Percentiles rank a stretch among this genome's conserved stretches.
Evolutionary conservation across 1,140 invertebrate species (phyloP).

Genomic region (Drosophila simulans): DNA sequence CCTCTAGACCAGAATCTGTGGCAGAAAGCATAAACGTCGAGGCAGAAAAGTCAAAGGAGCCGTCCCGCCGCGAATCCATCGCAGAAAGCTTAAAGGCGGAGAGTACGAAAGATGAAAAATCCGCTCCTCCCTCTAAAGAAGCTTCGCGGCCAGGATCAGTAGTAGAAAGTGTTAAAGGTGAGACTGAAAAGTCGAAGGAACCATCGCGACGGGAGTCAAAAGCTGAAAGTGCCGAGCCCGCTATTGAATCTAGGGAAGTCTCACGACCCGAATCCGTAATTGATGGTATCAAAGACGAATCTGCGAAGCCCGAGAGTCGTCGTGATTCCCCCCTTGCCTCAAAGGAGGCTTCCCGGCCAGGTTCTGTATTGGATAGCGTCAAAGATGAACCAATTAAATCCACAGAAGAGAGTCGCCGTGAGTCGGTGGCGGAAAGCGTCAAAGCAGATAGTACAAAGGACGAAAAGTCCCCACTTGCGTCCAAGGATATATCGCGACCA

Average conservation of each 20-base stretch:
- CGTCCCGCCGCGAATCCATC: neutral
- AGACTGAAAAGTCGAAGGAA: slow-evolving; percentile 11
- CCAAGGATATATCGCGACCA: neutral
- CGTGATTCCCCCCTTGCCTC: slow-evolving; percentile 4
- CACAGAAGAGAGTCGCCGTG: neutral
- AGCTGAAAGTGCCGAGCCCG: slow-evolving; percentile 9
- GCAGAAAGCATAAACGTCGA: slow-evolving; percentile 19
- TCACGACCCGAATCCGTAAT: slow-evolving; percentile 15
- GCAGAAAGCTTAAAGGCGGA: slow-evolving; percentile 12
- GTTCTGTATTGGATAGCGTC: neutral
- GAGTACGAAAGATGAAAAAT: slow-evolving; percentile 22
- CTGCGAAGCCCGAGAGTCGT: slow-evolving; percentile 9
- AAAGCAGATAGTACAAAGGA: slow-evolving; percentile 20
- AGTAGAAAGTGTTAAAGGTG: slow-evolving; percentile 16
- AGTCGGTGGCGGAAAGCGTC: slow-evolving; percentile 22
- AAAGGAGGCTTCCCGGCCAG: neutral
- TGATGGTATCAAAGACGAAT: slow-evolving; percentile 32
- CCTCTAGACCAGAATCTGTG: slow-evolving; percentile 44
- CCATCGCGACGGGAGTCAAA: neutral
- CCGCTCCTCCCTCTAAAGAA: slow-evolving; percentile 15
- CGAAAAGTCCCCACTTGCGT: slow-evolving; percentile 10
- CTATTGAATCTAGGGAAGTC: slow-evolving; percentile 4
- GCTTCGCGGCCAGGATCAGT: slow-evolving; percentile 48
- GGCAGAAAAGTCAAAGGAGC: slow-evolving; percentile 1
- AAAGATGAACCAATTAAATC: neutral